These are phyloP conservation scores for Tenodera sinensis DNA, from an alignment of 2,888 invertebrate species.

Conservation along the genomic window DNA sequence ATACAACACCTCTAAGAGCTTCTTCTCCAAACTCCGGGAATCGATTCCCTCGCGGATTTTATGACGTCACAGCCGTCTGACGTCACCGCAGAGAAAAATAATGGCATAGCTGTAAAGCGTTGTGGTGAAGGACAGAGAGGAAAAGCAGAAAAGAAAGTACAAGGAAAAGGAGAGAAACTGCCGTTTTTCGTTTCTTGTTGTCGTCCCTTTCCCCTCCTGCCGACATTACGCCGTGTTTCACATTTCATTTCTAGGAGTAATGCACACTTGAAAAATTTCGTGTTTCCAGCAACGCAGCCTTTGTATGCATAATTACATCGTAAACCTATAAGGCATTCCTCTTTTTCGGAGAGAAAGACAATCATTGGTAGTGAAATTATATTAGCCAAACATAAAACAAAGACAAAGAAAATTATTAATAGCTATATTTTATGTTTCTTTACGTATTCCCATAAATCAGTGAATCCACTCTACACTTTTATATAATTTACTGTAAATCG, in stretches of 20 bases:
- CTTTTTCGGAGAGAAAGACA: too few species aligned
- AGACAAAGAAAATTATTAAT: too few species aligned
- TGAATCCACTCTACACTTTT: too few species aligned
- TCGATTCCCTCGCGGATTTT: constrained; percentile 8
- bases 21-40: constrained; percentile 8
- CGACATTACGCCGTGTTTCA: neutral
- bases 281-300: neutral
- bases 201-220: neutral
- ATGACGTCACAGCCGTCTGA: constrained; percentile 6
- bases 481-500: too few species aligned
- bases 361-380: too few species aligned
- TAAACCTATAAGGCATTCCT: too few species aligned
- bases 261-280: neutral
- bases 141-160: neutral
- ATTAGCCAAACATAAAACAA: too few species aligned
- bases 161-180: neutral
- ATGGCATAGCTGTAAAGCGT: neutral
- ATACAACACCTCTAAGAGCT: neutral
- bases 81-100: constrained; percentile 1
- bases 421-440: too few species aligned
- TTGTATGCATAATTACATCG: neutral
- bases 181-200: neutral
- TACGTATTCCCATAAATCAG: too few species aligned
- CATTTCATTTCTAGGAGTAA: neutral
- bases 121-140: neutral